Conservation (phyloP, 2,113 vertebrate genomes). For the Heterochromis multidens region DNA sequence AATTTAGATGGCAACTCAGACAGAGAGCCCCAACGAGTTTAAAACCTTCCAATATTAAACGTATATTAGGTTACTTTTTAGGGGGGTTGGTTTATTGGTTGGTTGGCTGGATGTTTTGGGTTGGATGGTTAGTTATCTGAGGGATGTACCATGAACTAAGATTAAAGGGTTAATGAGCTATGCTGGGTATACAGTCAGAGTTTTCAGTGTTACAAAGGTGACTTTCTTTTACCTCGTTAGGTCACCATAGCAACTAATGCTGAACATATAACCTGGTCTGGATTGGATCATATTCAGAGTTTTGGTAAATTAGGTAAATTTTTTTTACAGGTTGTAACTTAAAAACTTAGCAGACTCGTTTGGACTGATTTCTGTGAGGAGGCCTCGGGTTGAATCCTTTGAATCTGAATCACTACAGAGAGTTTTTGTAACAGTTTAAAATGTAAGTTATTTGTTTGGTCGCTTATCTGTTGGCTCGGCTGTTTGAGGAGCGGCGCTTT, state of each 20-base stretch:
- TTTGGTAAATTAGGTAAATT: not conserved
- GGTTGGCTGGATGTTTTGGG: rapidly evolving
- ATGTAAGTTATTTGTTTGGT: not conserved
- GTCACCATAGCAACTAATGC: not conserved
- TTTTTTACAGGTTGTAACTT: not conserved
- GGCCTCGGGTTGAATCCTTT: not conserved
- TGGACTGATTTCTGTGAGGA: not conserved
- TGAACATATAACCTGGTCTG: not conserved
- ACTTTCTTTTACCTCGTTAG: not conserved
- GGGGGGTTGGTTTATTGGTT: not conserved
- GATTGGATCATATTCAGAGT: not conserved
- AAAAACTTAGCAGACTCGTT: not conserved
- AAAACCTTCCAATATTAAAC: too few relatives aligned
- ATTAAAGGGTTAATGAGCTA: not conserved
- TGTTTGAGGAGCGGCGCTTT: not conserved
- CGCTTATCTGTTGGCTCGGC: too few relatives aligned
- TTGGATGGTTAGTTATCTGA: too few relatives aligned
- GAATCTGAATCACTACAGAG: too few relatives aligned
- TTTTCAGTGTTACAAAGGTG: not conserved
- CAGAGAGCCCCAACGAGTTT: rapidly evolving
- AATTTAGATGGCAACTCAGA: not conserved
- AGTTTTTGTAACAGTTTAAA: too few relatives aligned
- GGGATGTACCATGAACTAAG: not conserved
- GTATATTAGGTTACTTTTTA: not conserved
- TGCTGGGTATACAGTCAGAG: not conserved